Percentiles rank a stretch among this genome's conserved stretches.
These are phyloP conservation scores for Gonatopus flavifemur DNA, from an alignment of 1,140 invertebrate genomes.

Conservation along the genomic window DNA sequence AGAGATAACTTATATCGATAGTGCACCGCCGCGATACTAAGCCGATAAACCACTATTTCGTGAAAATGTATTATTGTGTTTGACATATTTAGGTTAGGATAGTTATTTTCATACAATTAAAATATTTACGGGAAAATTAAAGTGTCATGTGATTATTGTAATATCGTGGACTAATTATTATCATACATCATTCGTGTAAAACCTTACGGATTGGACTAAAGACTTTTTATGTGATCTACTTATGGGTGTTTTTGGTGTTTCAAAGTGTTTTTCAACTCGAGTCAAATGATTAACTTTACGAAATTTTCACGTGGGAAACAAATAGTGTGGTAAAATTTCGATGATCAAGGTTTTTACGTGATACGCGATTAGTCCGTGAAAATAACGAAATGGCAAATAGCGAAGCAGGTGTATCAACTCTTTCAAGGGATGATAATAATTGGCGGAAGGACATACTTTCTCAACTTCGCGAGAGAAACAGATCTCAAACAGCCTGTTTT, in stretches of 20 bases:
- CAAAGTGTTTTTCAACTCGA: constrained; percentile 11
- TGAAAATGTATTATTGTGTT: constrained; percentile 37
- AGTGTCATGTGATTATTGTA: constrained; percentile 37
- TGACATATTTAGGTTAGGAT: constrained; percentile 47
- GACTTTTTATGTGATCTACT: not conserved
- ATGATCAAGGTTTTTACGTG: not conserved
- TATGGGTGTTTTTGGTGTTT: constrained; percentile 2
- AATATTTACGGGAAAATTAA: constrained; percentile 28
- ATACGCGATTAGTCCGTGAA: constrained; percentile 14
- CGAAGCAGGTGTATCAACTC: constrained; percentile 26
- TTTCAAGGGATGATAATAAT: constrained; percentile 41
- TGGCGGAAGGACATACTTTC: constrained; percentile 64
- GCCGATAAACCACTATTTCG: not conserved
- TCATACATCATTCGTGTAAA: constrained; percentile 5
- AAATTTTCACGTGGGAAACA: constrained; percentile 28
- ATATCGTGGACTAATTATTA: constrained; percentile 15
- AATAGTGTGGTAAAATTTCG: not conserved
- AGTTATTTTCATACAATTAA: constrained; percentile 37
- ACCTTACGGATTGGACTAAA: constrained; percentile 1
- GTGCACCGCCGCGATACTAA: too few relatives aligned
- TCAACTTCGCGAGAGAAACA: constrained; percentile 63
- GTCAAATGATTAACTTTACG: constrained; percentile 14
- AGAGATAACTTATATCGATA: not conserved
- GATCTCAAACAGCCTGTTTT: constrained; percentile 61
- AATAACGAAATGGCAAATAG: constrained; percentile 45